Evolutionary conservation across 2,113 vertebrate species (phyloP).

Genomic region (Peromyscus leucopus): DNA sequence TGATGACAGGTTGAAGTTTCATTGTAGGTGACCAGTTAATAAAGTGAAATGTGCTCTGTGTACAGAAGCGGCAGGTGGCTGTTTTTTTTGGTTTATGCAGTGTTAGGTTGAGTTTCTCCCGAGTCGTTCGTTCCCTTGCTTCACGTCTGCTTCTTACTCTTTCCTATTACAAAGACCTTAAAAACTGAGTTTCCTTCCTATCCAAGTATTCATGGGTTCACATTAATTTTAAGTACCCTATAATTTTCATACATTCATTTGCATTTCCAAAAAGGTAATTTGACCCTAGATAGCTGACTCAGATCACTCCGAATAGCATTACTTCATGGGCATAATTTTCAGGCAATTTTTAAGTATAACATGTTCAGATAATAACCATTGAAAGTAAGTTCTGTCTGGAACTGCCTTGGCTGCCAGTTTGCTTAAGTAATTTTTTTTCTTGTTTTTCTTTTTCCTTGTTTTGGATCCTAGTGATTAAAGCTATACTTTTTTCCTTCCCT

Average conservation of each 20-base stretch:
- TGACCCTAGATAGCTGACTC: neutral
- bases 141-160: neutral
- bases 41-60: neutral
- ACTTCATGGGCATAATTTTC: slow-evolving; percentile 9
- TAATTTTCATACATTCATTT: slow-evolving; percentile 23
- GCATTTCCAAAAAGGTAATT: slow-evolving; percentile 5
- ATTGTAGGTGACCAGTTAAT: neutral
- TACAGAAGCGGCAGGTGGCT: neutral
- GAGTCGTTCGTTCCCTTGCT: neutral
- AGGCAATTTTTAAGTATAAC: slow-evolving; percentile 30
- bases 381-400: neutral
- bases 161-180: slow-evolving; percentile 14
- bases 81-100: neutral
- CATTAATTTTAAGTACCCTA: neutral
- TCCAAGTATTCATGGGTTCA: slow-evolving; percentile 4
- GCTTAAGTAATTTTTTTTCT: neutral
- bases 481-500: neutral
- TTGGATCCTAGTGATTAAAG: slow-evolving; percentile 2
- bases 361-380: neutral
- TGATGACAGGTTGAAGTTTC: neutral
- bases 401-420: neutral
- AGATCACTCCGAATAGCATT: neutral
- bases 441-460: slow-evolving; percentile 40
- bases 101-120: neutral
- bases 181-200: neutral